These are phyloP conservation scores for Rhineura floridana DNA, from an alignment of 2,113 vertebrate species.

Conservation along the genomic window DNA sequence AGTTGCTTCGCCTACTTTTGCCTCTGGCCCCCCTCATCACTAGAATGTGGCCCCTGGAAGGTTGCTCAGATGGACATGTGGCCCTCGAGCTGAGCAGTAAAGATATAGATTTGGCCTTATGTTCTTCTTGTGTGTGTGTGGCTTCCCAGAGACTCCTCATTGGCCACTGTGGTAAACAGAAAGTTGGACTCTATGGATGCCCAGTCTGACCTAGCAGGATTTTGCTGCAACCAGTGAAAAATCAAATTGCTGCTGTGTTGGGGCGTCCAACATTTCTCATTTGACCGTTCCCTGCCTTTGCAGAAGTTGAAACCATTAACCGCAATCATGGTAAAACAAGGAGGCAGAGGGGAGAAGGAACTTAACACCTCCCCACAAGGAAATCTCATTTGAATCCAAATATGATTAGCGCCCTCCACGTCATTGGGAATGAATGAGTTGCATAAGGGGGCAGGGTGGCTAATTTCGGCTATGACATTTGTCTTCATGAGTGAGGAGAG, in stretches of 20 bases:
- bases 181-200: not conserved
- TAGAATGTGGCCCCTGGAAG: too few species aligned
- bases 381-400: constrained; percentile 68
- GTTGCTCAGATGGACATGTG: too few species aligned
- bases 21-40: too few species aligned
- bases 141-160: not conserved
- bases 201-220: not conserved
- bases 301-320: fast-evolving
- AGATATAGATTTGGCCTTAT: not conserved
- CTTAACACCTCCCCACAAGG: not conserved
- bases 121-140: too few species aligned
- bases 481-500: constrained; percentile 33
- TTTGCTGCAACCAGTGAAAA: not conserved
- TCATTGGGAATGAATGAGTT: constrained; percentile 69
- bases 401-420: constrained; percentile 63
- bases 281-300: not conserved
- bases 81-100: too few species aligned
- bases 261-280: not conserved
- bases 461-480: constrained; percentile 73
- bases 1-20: too few species aligned
- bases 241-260: not conserved
- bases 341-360: not conserved
- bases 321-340: fast-evolving
- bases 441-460: constrained; percentile 64
- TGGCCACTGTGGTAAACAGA: too few species aligned